Percentiles rank a stretch among this genome's conserved stretches.
These are phyloP conservation scores for Neuroscelio doddi DNA, from an alignment of 2,888 invertebrate genomes.

Conservation along the genomic window DNA sequence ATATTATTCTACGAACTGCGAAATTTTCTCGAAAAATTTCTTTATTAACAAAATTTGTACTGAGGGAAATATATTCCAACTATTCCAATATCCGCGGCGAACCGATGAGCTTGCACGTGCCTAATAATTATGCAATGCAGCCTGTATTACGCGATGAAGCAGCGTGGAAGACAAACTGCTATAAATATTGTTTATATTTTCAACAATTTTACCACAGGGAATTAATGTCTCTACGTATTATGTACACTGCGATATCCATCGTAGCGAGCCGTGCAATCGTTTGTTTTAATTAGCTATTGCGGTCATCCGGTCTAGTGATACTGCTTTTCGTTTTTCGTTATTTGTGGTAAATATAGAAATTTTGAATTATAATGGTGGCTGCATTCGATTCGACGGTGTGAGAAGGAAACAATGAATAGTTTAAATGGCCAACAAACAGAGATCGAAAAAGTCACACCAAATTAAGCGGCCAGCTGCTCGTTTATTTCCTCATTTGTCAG, in stretches of 20 bases:
- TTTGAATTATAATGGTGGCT: too few relatives aligned
- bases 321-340: too few relatives aligned
- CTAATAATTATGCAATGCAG: slow-evolving; percentile 13
- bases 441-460: slow-evolving; percentile 2
- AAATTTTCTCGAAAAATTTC: slow-evolving; percentile 10
- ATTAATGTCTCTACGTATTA: neutral
- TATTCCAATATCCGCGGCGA: slow-evolving; percentile 18
- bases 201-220: neutral
- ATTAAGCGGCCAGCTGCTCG: slow-evolving; percentile 20
- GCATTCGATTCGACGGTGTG: too few relatives aligned
- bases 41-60: slow-evolving; percentile 8
- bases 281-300: too few relatives aligned
- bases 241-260: too few relatives aligned
- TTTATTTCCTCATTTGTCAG: slow-evolving; percentile 51
- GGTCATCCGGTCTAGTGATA: too few relatives aligned
- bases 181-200: slow-evolving; percentile 3
- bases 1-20: neutral
- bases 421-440: too few relatives aligned
- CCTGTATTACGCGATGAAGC: too few relatives aligned
- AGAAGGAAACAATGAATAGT: slow-evolving; percentile 9
- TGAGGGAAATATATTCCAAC: slow-evolving; percentile 14
- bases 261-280: too few relatives aligned
- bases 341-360: too few relatives aligned
- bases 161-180: neutral
- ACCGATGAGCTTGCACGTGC: slow-evolving; percentile 5